Conservation (phyloP, 2,113 vertebrate species). For the Leucopternis melanops region DNA sequence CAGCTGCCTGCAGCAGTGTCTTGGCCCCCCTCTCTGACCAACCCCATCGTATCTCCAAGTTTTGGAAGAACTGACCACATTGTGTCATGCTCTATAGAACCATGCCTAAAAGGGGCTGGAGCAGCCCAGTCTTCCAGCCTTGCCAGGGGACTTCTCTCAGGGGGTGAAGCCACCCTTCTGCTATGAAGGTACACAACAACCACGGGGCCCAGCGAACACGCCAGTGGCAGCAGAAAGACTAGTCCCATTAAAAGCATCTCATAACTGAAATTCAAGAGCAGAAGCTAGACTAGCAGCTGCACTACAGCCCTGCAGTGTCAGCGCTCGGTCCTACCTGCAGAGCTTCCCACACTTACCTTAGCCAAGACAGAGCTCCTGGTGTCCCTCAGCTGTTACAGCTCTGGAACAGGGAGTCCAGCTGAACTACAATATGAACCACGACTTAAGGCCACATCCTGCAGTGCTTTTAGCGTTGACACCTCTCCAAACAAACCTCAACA, state of each 20-base stretch:
- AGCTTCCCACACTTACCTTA: not conserved
- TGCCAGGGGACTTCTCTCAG: not conserved
- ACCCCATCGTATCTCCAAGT: not conserved
- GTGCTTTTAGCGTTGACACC: not conserved
- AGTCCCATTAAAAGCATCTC: not conserved
- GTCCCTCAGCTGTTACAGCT: not conserved
- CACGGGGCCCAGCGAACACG: rapidly evolving
- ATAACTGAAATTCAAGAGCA: not conserved
- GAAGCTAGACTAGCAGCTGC: not conserved
- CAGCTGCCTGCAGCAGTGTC: not conserved
- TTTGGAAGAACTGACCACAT: not conserved
- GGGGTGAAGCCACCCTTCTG: not conserved
- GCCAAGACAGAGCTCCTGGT: not conserved
- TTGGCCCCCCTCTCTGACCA: not conserved
- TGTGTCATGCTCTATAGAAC: not conserved
- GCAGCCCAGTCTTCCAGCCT: not conserved
- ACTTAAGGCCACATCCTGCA: not conserved
- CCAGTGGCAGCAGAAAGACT: not conserved
- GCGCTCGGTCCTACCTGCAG: not conserved
- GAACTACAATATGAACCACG: not conserved
- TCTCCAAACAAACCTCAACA: not conserved
- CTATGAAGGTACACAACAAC: not conserved
- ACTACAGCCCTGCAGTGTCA: not conserved
- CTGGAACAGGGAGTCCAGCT: not conserved
- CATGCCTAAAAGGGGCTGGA: not conserved